Percentiles rank a stretch among this genome's conserved stretches.
Evolutionary conservation across 2,797 vertebrate species (phyloP).

Genomic region (Smutsia temminckii): DNA sequence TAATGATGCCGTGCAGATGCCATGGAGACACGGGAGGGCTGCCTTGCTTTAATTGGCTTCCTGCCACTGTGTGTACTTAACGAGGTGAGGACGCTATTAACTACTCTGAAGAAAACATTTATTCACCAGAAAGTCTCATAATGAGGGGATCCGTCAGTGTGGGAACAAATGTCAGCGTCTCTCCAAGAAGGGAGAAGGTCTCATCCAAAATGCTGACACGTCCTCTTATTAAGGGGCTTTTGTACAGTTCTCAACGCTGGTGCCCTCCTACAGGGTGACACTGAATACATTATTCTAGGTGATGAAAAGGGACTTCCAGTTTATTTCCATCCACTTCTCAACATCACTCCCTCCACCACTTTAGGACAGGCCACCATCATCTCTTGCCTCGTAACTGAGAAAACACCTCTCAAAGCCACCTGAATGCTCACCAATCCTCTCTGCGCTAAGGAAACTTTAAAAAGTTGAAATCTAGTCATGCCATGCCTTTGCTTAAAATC

Average conservation of each 20-base stretch:
- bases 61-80: neutral
- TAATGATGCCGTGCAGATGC: neutral
- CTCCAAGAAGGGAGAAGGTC: neutral
- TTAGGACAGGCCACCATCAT: neutral
- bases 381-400: neutral
- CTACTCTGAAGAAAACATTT: slow-evolving; percentile 37
- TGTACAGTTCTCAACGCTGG: accelerated
- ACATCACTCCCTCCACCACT: neutral
- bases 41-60: slow-evolving; percentile 41
- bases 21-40: neutral
- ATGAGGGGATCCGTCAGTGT: neutral
- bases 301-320: neutral
- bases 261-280: accelerated
- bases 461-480: neutral
- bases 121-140: neutral
- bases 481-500: neutral
- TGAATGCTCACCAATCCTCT: neutral
- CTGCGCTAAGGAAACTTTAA: neutral
- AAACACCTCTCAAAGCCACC: neutral
- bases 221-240: neutral
- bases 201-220: neutral
- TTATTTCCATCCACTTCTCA: neutral
- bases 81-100: slow-evolving; percentile 17
- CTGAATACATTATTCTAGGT: neutral
- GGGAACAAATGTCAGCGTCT: neutral